These are phyloP conservation scores for Venustaconcha ellipsiformis DNA, from an alignment of 1,140 invertebrate species.

Conservation along the genomic window DNA sequence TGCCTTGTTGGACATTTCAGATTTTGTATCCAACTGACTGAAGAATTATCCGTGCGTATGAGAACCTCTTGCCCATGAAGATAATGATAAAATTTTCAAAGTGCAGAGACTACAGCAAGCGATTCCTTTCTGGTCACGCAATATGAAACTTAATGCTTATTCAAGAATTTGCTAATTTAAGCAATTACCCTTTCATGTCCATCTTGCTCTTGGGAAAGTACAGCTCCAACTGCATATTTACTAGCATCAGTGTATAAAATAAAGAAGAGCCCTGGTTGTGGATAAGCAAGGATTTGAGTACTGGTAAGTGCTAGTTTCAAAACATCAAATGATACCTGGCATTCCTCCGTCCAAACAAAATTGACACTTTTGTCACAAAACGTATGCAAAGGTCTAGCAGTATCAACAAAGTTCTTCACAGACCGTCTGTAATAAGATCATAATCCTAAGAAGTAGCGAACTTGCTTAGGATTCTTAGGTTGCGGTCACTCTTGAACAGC, in stretches of 20 bases:
- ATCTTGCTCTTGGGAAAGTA: conserved; percentile 7
- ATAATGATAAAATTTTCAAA: conserved; percentile 33
- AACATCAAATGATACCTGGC: too few species aligned
- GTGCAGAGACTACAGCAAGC: too few species aligned
- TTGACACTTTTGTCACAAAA: neutral
- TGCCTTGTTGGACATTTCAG: conserved; percentile 43
- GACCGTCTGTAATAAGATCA: conserved; percentile 21
- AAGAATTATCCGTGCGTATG: conserved; percentile 45
- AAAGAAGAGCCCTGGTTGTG: too few species aligned
- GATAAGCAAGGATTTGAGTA: too few species aligned
- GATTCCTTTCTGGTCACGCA: too few species aligned
- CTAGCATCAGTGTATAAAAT: too few species aligned
- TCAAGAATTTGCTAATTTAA: conserved; percentile 5
- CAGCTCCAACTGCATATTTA: neutral
- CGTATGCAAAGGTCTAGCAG: conserved; percentile 23
- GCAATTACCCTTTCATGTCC: conserved; percentile 24
- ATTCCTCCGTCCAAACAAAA: conserved; percentile 29
- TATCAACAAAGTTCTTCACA: conserved; percentile 19
- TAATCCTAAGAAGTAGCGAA: conserved; percentile 30
- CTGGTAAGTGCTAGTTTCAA: too few species aligned
- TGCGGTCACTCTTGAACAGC: conserved; percentile 19
- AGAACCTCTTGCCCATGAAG: conserved; percentile 38
- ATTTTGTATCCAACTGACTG: conserved; percentile 46
- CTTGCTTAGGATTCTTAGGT: conserved; percentile 19
- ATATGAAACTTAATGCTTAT: too few species aligned